phyloP scores from a whole-genome alignment of 1,140 invertebrate species.

The Pseudomyrmex sp. region DNA sequence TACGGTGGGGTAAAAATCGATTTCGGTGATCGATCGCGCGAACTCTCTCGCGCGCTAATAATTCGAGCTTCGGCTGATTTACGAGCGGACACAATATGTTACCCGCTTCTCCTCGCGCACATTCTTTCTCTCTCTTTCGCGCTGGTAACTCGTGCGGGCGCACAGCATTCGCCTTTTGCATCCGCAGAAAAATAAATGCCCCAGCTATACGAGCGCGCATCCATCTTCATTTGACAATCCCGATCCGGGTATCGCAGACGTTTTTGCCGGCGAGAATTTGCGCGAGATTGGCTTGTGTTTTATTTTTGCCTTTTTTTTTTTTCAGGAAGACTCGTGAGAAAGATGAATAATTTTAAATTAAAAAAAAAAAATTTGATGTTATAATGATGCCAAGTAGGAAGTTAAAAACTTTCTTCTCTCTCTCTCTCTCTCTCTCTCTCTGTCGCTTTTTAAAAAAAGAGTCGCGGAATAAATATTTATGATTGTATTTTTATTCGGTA shows the following conservation, averaged over 20 bases:
- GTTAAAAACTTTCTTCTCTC: not conserved
- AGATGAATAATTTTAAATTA: conserved; percentile 22
- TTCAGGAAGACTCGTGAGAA: conserved; percentile 2
- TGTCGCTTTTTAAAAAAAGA: not conserved
- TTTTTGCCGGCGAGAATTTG: conserved; percentile 41
- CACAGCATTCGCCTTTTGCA: conserved; percentile 1
- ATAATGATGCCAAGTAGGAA: not conserved
- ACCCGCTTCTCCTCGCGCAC: not conserved
- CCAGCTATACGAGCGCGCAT: not conserved
- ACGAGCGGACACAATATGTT: conserved; percentile 30
- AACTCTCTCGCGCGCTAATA: conserved; percentile 23
- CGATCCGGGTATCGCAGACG: conserved; percentile 26
- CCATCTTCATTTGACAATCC: conserved; percentile 41
- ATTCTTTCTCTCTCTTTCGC: not conserved
- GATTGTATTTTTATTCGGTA: not conserved
- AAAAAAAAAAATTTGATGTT: conserved; percentile 15
- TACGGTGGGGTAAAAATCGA: conserved; percentile 20
- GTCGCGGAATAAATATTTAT: not conserved
- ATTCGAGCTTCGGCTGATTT: conserved; percentile 43
- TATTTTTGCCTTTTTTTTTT: conserved; percentile 19
- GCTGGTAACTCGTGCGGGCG: not conserved
- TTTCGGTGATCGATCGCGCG: conserved; percentile 42
- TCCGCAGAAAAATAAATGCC: conserved; percentile 36
- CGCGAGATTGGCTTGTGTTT: conserved; percentile 6
- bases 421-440: too few relatives aligned